phyloP scores from a whole-genome alignment of 23 tunicate species.

The Ascidia mentula region DNA sequence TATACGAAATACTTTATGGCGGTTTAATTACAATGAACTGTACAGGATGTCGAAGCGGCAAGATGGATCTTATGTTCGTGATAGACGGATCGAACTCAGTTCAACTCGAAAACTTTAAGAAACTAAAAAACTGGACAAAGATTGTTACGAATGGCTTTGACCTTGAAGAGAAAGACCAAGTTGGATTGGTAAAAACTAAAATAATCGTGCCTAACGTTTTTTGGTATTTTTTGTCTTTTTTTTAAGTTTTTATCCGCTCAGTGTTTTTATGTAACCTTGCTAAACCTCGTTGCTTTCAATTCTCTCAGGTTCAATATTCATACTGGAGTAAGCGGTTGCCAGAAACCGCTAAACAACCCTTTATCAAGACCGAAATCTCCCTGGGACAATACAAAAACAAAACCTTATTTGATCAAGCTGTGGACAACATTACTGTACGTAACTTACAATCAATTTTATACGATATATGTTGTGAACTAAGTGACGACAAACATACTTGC shows the following conservation, averaged over 20 bases:
- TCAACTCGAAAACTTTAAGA: constrained; percentile 22
- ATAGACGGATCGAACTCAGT: constrained; percentile 56
- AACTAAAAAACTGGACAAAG: constrained; percentile 43
- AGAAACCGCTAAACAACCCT: constrained; percentile 20
- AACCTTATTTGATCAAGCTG: constrained; percentile 40
- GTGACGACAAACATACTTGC: background rate
- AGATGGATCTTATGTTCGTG: constrained; percentile 52
- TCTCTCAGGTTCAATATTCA: constrained; percentile 77
- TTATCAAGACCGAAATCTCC: constrained; percentile 51
- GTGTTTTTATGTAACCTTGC: too few relatives aligned
- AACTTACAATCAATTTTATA: background rate
- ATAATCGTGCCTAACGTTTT: too few relatives aligned
- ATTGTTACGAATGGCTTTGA: constrained; percentile 39
- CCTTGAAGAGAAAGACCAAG: constrained; percentile 20
- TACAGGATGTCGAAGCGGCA: constrained; percentile 27
- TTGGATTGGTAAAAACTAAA: constrained; percentile 27
- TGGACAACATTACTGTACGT: constrained; percentile 49
- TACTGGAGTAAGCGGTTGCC: constrained; percentile 31
- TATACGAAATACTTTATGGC: too few relatives aligned
- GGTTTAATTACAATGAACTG: background rate
- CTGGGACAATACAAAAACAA: constrained; percentile 57
- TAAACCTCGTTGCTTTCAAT: too few relatives aligned
- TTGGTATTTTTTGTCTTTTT: too few relatives aligned
- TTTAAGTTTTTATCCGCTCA: too few relatives aligned
- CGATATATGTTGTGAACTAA: background rate